These are phyloP conservation scores for Dolichotis patagonum DNA, from an alignment of 2,113 vertebrate species.

Conservation along the genomic window DNA sequence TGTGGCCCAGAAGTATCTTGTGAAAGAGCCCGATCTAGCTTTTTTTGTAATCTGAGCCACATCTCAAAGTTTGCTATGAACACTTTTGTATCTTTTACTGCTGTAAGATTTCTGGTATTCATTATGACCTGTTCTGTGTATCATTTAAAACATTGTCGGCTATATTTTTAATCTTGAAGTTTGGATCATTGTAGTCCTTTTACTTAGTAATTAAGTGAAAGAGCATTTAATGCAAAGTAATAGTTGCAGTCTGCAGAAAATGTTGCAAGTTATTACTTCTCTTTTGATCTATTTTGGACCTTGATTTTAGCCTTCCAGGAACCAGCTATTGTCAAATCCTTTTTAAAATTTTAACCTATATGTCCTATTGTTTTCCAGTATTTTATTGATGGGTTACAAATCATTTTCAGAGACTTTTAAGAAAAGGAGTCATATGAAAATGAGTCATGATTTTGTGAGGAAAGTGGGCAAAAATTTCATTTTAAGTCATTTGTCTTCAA, in stretches of 20 bases:
- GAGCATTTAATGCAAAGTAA: neutral
- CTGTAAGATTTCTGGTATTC: neutral
- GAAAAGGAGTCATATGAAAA: neutral
- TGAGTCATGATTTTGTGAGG: neutral
- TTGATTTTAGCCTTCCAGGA: neutral
- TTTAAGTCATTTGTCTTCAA: neutral
- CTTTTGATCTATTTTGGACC: neutral
- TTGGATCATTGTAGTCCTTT: neutral
- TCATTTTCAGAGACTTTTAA: neutral
- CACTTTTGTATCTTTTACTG: neutral
- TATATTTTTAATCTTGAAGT: neutral
- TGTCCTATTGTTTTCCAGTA: neutral
- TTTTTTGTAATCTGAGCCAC: neutral
- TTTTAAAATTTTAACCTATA: neutral
- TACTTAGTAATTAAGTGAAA: neutral
- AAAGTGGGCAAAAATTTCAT: neutral
- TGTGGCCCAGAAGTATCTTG: neutral
- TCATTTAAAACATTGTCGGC: neutral
- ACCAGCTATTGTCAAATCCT: neutral
- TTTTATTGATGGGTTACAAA: neutral
- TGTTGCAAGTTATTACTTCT: neutral
- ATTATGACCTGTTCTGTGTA: neutral
- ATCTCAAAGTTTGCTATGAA: neutral
- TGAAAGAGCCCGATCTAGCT: neutral
- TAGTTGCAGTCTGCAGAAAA: neutral